A percentile compares a stretch with the other conserved stretches of the same genome.
Evolutionary conservation across 2,113 vertebrate species (phyloP).

Genomic region (Saiga tatarica): DNA sequence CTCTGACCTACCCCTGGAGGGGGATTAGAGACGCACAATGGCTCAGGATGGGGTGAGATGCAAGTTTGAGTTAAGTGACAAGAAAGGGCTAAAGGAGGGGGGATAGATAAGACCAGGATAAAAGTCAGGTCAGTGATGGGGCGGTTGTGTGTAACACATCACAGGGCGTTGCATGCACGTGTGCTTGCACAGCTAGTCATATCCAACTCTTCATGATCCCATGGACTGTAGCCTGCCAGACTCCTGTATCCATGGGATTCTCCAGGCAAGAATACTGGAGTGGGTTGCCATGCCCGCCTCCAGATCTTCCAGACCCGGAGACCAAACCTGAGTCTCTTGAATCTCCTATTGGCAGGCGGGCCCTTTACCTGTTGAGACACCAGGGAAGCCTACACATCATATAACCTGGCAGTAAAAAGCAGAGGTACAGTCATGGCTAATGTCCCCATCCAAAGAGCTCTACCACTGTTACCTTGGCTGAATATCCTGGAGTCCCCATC

Average conservation of each 20-base stretch:
- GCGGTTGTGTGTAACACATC: no score
- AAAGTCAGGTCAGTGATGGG: neutral
- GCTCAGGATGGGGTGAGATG: neutral
- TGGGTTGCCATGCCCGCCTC: neutral
- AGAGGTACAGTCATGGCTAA: neutral
- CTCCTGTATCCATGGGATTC: neutral
- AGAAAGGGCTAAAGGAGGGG: neutral
- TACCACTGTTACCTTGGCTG: neutral
- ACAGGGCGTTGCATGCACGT: rapidly evolving
- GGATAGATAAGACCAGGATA: neutral
- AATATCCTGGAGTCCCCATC: neutral
- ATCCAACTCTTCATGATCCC: rapidly evolving
- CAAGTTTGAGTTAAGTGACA: neutral
- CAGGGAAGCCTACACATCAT: neutral
- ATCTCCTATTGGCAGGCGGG: neutral
- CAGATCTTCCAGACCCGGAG: neutral
- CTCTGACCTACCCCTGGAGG: neutral
- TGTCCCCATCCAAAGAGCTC: neutral
- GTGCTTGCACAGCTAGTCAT: neutral
- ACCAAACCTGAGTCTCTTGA: neutral
- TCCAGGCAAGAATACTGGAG: neutral
- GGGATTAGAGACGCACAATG: neutral
- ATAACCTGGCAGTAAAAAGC: neutral
- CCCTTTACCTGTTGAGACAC: neutral
- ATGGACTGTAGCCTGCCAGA: neutral